Conservation (phyloP, 2,797 vertebrate genomes). For the Columba guinea region DNA sequence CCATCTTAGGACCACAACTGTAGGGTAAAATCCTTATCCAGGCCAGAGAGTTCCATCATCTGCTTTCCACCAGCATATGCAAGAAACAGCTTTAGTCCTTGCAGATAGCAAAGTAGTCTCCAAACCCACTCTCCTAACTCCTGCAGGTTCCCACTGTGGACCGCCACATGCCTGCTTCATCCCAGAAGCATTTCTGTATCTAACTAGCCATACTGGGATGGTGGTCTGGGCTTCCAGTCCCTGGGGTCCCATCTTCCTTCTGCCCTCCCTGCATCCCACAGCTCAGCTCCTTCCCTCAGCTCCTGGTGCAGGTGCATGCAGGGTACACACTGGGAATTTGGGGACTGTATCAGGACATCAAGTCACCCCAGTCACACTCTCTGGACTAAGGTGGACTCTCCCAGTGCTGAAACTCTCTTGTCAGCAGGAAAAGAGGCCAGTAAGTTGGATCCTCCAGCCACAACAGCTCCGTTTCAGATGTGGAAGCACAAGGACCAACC, state of each 20-base stretch:
- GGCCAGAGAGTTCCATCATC: neutral
- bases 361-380: neutral
- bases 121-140: neutral
- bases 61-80: neutral
- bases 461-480: neutral
- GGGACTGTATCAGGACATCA: neutral
- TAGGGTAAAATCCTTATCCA: neutral
- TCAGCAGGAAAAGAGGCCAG: neutral
- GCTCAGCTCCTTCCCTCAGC: neutral
- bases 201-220: neutral
- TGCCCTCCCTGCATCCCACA: neutral
- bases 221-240: neutral
- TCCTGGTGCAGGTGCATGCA: neutral
- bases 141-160: neutral
- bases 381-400: neutral
- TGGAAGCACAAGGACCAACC: accelerated
- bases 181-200: neutral
- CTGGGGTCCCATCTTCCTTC: neutral
- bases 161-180: neutral
- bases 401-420: neutral
- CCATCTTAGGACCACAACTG: neutral
- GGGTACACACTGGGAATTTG: neutral
- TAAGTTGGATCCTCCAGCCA: neutral
- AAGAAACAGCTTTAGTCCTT: neutral
- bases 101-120: neutral